These are phyloP conservation scores for Aphelenchoides fujianensis DNA, from an alignment of 1,140 invertebrate genomes.

Conservation along the genomic window DNA sequence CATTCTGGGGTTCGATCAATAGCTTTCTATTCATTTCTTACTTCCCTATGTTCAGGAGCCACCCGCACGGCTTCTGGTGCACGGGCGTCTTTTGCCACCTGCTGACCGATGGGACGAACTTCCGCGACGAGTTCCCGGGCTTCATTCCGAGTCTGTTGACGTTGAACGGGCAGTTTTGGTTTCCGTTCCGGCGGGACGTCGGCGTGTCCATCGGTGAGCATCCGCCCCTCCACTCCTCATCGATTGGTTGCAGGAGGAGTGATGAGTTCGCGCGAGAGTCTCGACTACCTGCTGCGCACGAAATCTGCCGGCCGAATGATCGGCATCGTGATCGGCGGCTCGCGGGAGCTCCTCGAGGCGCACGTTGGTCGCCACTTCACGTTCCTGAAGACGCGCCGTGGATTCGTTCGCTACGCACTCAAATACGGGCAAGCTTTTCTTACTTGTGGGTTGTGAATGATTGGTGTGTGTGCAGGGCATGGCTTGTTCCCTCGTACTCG, in stretches of 20 bases:
- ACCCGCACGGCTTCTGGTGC: slow-evolving; percentile 74
- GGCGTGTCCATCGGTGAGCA: slow-evolving; percentile 50
- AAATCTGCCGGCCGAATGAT: slow-evolving; percentile 26
- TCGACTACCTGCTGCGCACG: slow-evolving; percentile 64
- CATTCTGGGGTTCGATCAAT: slow-evolving; percentile 63
- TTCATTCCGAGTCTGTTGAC: slow-evolving; percentile 73
- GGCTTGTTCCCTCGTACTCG: slow-evolving; percentile 63
- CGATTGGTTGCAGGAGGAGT: slow-evolving; percentile 31
- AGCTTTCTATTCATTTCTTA: neutral
- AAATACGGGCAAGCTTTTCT: slow-evolving; percentile 71
- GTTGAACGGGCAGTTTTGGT: slow-evolving; percentile 75
- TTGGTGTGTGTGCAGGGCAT: slow-evolving; percentile 33
- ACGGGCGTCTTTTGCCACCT: slow-evolving; percentile 65
- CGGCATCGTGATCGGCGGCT: slow-evolving; percentile 57
- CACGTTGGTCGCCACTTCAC: slow-evolving; percentile 70
- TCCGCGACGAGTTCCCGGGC: slow-evolving; percentile 75
- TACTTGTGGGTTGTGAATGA: slow-evolving; percentile 13
- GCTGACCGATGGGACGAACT: slow-evolving; percentile 73
- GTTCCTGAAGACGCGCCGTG: slow-evolving; percentile 72
- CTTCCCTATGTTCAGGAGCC: slow-evolving; percentile 66
- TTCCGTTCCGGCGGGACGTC: slow-evolving; percentile 77
- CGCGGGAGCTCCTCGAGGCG: slow-evolving; percentile 63
- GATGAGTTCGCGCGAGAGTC: slow-evolving; percentile 49
- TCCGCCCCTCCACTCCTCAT: slow-evolving; percentile 5
- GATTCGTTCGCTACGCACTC: slow-evolving; percentile 76